phyloP scores from a whole-genome alignment of 2,113 vertebrate genomes.

The Sander lucioperca region DNA sequence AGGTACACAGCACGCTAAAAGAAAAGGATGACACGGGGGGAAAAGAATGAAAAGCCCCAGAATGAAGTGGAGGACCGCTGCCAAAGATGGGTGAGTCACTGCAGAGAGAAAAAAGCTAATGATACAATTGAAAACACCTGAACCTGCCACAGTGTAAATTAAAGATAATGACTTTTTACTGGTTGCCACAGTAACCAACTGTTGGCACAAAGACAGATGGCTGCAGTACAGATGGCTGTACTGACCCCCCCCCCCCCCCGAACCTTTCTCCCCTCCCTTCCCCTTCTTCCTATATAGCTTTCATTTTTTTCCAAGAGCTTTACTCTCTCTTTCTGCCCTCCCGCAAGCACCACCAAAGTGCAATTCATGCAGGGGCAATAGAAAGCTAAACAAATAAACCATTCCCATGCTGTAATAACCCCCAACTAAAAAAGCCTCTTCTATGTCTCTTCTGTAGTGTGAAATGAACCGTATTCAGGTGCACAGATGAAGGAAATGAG shows the following conservation, averaged over 20 bases:
- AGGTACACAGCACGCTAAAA: conserved; percentile 25
- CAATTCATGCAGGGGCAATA: conserved; percentile 43
- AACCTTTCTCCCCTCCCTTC: background rate
- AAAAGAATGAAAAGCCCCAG: conserved; percentile 24
- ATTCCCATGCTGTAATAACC: conserved; percentile 39
- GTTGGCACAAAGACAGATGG: conserved; percentile 76
- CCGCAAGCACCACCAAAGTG: conserved; percentile 2
- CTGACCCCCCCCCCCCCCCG: background rate
- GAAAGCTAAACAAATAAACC: conserved; percentile 46
- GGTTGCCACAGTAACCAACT: conserved; percentile 83
- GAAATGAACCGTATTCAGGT: conserved; percentile 13
- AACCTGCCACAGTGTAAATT: conserved; percentile 83
- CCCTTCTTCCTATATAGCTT: conserved; percentile 29
- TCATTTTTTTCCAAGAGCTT: conserved; percentile 48
- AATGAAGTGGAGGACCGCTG: conserved; percentile 45
- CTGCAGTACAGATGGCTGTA: conserved; percentile 72
- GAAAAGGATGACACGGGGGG: conserved; percentile 31
- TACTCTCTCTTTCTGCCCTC: conserved; percentile 34
- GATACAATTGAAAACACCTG: conserved; percentile 83
- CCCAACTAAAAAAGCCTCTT: conserved; percentile 24
- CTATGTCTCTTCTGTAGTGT: conserved; percentile 22
- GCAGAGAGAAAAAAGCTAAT: conserved; percentile 41
- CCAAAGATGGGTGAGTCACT: conserved; percentile 67
- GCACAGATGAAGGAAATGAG: conserved; percentile 14
- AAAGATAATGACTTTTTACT: conserved; percentile 82